These are phyloP conservation scores for Drosophila pectinifera DNA, from an alignment of 1,140 invertebrate species.

Conservation along the genomic window DNA sequence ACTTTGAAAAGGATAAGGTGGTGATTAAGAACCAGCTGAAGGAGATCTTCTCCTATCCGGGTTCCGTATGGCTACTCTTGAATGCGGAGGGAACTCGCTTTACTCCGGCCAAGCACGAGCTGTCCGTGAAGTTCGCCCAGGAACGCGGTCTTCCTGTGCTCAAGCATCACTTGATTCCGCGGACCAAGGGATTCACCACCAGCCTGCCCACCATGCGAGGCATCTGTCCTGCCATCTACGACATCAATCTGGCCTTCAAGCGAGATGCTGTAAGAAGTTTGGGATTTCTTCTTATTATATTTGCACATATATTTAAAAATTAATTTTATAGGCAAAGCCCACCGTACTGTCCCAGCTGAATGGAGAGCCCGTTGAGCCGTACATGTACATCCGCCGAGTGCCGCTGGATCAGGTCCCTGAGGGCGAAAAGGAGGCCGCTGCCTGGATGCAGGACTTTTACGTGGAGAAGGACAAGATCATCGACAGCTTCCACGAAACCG, in stretches of 20 bases:
- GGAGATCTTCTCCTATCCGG: conserved; percentile 93
- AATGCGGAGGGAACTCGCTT: conserved; percentile 98
- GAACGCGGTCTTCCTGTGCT: conserved; percentile 93
- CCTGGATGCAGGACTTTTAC: conserved; percentile 91
- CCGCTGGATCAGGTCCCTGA: conserved; percentile 92
- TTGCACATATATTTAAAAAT: no score
- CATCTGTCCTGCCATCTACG: conserved; percentile 93
- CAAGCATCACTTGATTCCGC: conserved; percentile 96
- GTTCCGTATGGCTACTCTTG: conserved; percentile 94
- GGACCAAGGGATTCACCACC: conserved; percentile 95
- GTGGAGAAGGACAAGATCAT: conserved; percentile 90
- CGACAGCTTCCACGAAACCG: conserved; percentile 93
- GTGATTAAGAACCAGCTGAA: conserved; percentile 92
- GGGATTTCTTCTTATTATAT: no score
- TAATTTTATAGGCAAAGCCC: conserved; percentile 86
- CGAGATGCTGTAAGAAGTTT: conserved; percentile 84
- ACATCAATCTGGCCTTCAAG: conserved; percentile 93
- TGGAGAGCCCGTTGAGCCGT: conserved; percentile 90
- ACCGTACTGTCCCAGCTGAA: conserved; percentile 92
- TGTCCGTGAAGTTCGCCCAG: conserved; percentile 94
- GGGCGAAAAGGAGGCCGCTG: conserved; percentile 90
- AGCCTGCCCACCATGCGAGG: conserved; percentile 90
- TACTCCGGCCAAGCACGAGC: conserved; percentile 94
- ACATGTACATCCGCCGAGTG: conserved; percentile 93
- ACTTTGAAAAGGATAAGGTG: conserved; percentile 95